Evolutionary conservation across 2,797 vertebrate species (phyloP), one percentile per base, ranked within the genome.

Genomic region (Falco concolor): DNA sequence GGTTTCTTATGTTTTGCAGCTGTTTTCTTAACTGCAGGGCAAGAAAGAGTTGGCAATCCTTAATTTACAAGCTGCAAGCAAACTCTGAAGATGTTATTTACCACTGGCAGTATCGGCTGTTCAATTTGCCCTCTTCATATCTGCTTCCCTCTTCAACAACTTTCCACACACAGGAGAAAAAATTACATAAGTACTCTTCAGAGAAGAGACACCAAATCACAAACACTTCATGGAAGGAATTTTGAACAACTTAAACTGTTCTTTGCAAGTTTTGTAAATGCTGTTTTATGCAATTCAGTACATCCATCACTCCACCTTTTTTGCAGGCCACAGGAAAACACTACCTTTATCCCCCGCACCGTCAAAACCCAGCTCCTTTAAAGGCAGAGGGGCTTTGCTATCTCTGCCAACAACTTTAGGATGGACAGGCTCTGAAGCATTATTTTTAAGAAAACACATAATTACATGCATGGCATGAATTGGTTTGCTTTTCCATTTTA

Each of bases 381-480:
- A 57, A 57, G 15, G 44, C 17, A 52, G 14, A 61, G 11, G 22
- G 6, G 4, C 67, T 92, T 24, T 44, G 12, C 7, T 57, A 19
- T 18, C 60, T 76, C 63, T 73, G 11, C 13, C 34, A 64, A 45
- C 13, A 34, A 12, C 21, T 56, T 57, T 5, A 47, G 16, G 17
- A 53, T 9, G 7, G n/a, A 34, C 3, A 63, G 32, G 16, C 10
- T 25, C 68, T 27, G 6, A 70, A 80, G n/a, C 2, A 24, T 18
- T 54, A n/a, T 38, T 34, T 59, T 73, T 22, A 44, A 79, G 8
- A 24, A 30, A 42, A 59, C 6, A 3, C 3, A n/a, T 11, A 34
- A n/a, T 24, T n/a, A 19, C 5, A 44, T 6, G 12, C 5, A 42
- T 2, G 8, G 8, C 17, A 67, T 6, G 9, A 0, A 0, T 13